Evolutionary conservation across 2,797 vertebrate genomes (phyloP).

Genomic region (Mormyrus hasselquistii): DNA sequence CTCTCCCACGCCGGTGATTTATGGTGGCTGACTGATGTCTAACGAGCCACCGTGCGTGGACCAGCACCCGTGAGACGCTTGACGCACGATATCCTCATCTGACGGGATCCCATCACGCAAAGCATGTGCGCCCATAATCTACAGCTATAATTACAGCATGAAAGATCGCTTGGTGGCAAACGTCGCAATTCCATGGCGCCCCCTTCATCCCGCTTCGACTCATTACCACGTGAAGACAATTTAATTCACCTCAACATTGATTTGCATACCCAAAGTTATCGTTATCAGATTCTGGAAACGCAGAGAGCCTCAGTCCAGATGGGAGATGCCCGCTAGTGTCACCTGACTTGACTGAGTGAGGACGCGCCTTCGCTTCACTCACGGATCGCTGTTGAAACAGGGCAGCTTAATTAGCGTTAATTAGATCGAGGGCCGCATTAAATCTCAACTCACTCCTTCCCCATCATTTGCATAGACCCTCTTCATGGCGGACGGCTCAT

Average conservation of each 20-base stretch:
- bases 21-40: background rate
- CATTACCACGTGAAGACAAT: background rate
- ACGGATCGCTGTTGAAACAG: conserved; percentile 42
- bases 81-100: background rate
- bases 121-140: background rate
- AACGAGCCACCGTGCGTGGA: background rate
- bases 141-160: background rate
- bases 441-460: background rate
- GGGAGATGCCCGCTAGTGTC: background rate
- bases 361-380: conserved; percentile 37
- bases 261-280: background rate
- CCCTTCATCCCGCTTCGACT: background rate
- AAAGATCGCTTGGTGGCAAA: background rate
- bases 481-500: conserved; percentile 31
- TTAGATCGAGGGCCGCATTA: conserved; percentile 34
- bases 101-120: background rate
- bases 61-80: background rate
- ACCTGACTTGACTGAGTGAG: background rate
- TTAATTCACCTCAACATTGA: background rate
- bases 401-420: conserved; percentile 35
- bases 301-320: background rate
- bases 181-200: background rate
- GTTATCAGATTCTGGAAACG: background rate
- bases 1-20: background rate
- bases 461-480: conserved; percentile 17